Evolutionary conservation across 2,113 vertebrate genomes (phyloP), one percentile per base, ranked within the genome.

Genomic region (Scartelaos histophorus): DNA sequence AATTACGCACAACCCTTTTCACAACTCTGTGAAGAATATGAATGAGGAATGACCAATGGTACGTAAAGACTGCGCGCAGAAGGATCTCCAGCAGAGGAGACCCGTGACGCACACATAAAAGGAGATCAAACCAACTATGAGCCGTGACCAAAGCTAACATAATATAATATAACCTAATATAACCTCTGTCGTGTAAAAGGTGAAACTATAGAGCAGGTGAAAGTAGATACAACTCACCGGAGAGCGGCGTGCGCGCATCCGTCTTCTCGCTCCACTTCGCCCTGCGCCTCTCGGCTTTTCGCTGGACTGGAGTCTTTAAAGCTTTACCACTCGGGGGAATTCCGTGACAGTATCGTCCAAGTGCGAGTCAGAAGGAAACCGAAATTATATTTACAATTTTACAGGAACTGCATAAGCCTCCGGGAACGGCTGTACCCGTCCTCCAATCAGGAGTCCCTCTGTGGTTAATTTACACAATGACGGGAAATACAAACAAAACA

Each of bases 1-100:
- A 73, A 29, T 12, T 60, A n/a, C 4, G 22, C 7, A 11, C 45
- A 15, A 22, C 49, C 21, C 49, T 43, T 71, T 73, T 61, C 70
- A 81, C 71, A 58, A 73, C 61, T 58, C 57, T 65, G 66, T 66
- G 69, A 67, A 49, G 82, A 87, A 68, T 15, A 89, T 89, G 81
- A 87, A 76, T 87, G 82, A 89, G 84, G 84, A 90, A 88, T 90
- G 86, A 90, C 86, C 84, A 89, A 91, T 91, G 90, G 90, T 90
- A 16, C 88, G 89, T 90, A 69, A 5, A n/a, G 5, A 24, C 29
- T 65, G 35, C 16, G 61, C 3, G 11, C 3, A 5, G 29, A 38
- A 0, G 21, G 3, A 66, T 21, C 9, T 16, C 17, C 13, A 56
- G 43, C 66, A 49, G 67, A 62, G 66, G 46, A 10, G 70, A 46